A percentile compares a stretch with the other conserved stretches of the same genome.
phyloP scores from a whole-genome alignment of 2,888 invertebrate genomes.

The Xylota sylvarum region DNA sequence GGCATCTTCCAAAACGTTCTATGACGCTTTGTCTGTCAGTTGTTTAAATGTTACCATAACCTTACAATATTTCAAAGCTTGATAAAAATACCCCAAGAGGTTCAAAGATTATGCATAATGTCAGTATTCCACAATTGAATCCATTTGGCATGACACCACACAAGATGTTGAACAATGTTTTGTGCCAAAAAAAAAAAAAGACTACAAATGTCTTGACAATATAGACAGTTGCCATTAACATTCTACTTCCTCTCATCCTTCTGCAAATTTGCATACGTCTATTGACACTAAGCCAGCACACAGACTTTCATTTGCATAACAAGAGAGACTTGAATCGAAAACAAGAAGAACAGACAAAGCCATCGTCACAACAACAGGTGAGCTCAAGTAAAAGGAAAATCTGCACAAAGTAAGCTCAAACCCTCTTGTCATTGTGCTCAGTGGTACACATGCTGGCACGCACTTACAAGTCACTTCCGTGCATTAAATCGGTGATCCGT shows the following conservation, averaged over 20 bases:
- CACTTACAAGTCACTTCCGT: constrained; percentile 56
- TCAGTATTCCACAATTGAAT: not conserved
- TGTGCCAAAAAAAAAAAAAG: not conserved
- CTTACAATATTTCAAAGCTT: too few species aligned
- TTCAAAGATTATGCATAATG: not conserved
- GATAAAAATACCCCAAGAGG: too few species aligned
- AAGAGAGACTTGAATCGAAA: constrained; percentile 15
- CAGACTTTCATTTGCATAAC: constrained; percentile 23
- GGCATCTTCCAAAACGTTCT: too few species aligned
- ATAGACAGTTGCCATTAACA: constrained; percentile 9
- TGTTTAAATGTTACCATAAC: too few species aligned
- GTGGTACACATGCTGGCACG: not conserved
- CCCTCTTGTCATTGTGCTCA: constrained; percentile 3
- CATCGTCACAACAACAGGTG: constrained; percentile 16
- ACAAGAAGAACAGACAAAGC: constrained; percentile 15
- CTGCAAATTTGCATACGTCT: not conserved
- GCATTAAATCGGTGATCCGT: constrained; percentile 31
- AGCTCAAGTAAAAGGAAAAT: constrained; percentile 9
- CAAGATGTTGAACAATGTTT: not conserved
- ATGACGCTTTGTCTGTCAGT: too few species aligned
- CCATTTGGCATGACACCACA: not conserved
- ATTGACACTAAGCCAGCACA: not conserved
- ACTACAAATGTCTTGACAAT: not conserved
- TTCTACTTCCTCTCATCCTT: constrained; percentile 1
- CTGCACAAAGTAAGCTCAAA: not conserved